These are phyloP conservation scores for Entomobrya proxima DNA, from an alignment of 2,888 invertebrate genomes.

Conservation along the genomic window DNA sequence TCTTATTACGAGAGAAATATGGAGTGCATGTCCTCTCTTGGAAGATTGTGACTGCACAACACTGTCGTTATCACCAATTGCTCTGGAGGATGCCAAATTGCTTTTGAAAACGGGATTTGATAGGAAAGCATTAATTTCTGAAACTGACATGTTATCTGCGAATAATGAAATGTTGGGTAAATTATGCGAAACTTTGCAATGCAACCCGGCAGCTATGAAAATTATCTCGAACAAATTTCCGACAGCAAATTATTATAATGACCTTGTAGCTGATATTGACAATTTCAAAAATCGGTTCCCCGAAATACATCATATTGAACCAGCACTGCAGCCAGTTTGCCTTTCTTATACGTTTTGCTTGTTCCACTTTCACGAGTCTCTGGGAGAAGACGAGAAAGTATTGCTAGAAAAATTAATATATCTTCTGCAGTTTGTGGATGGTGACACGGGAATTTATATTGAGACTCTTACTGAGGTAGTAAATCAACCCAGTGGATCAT, in stretches of 20 bases:
- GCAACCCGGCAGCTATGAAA: not conserved
- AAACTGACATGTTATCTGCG: not conserved
- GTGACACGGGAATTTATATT: not conserved
- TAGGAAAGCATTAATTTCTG: not conserved
- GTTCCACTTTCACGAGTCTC: not conserved
- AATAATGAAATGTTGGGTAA: not conserved
- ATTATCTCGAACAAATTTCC: no score
- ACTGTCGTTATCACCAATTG: not conserved
- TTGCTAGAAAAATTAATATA: not conserved
- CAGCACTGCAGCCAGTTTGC: not conserved
- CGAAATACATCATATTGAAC: not conserved
- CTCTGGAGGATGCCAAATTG: not conserved
- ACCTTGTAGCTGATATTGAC: not conserved
- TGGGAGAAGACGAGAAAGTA: not conserved
- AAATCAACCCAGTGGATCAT: not conserved
- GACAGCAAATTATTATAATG: no score
- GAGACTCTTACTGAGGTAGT: not conserved
- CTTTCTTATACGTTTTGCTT: not conserved
- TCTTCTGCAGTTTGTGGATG: constrained; percentile 14
- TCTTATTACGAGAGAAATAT: not conserved
- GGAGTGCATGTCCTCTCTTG: not conserved
- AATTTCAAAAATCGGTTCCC: not conserved
- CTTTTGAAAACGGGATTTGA: not conserved
- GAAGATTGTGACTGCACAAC: not conserved
- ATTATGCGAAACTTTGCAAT: not conserved